Evolutionary conservation across 2,888 invertebrate genomes (phyloP), one percentile per base, ranked within the genome.

Genomic region (Philereme vetulata): DNA sequence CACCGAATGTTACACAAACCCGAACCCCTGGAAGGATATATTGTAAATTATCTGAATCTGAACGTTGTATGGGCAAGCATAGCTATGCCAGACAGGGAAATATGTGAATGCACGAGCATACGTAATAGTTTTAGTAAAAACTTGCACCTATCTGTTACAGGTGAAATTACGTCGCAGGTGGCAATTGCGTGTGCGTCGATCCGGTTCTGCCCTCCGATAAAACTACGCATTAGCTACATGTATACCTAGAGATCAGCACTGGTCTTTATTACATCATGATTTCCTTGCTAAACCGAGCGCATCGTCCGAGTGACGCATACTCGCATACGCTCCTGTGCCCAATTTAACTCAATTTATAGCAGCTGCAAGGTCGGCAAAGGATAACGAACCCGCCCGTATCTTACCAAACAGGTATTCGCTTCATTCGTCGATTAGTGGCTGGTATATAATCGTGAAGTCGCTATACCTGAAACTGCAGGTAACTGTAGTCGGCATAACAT

Each of bases 321-420:
- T 86, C 87, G 86, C 86, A 86, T 81, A 56, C 56, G 76, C 83
- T 84, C 81, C 82, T 84, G 82, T 82, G 81, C 81, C 76, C 84
- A 86, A 88, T 88, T 88, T 82, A 84, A 81, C 86, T 82, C 80
- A 87, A 88, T 90, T 88, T 86, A 88, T 87, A 82, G 81, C 84
- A 84, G 81, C 84, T 82, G 85, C 90, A 90, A 90, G 91, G 90
- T 88, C 90, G 88, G 72, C 73, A 70, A 82, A 88, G 91, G 86
- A 89, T 86, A 86, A 85, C 83, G 89, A 90, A 87, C 91, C 80
- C 81, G 66, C 71, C 75, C 68, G 71, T 72, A 70, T 71, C 72
- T 84, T 81, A 81, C 77, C 81, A 82, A 85, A 81, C 81, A 76
- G 78, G 77, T 78, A 76, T 74, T 71, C 74, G 73, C 40, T 62